phyloP scores from a whole-genome alignment of 2,113 vertebrate genomes.

The Cygnus atratus region DNA sequence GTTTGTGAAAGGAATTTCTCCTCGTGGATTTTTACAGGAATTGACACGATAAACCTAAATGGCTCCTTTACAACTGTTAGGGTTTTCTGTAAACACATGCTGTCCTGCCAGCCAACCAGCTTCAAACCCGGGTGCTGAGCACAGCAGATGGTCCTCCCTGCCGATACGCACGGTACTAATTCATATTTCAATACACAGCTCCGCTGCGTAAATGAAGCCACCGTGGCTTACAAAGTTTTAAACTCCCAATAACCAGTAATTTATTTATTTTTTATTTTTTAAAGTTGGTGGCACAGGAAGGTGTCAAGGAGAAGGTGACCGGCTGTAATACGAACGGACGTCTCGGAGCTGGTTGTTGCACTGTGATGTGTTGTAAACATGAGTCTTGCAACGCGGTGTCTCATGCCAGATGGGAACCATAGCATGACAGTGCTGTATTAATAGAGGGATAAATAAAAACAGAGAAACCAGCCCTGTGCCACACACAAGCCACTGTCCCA shows the following conservation, averaged over 20 bases:
- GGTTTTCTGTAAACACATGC: conserved; percentile 72
- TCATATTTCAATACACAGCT: conserved; percentile 60
- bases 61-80: conserved; percentile 72
- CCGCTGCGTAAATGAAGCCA: conserved; percentile 45
- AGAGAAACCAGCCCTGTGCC: not conserved
- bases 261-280: too few species aligned
- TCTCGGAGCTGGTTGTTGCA: not conserved
- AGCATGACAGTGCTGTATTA: not conserved
- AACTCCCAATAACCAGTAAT: not conserved
- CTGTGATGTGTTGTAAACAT: accelerated
- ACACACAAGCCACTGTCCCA: not conserved
- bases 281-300: not conserved
- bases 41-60: conserved; percentile 72
- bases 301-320: not conserved
- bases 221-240: conserved; percentile 27
- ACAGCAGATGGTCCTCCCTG: conserved; percentile 68
- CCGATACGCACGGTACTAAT: conserved; percentile 59
- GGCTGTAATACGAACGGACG: not conserved
- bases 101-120: conserved; percentile 72
- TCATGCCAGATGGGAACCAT: not conserved
- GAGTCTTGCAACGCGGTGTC: not conserved
- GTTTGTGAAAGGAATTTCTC: conserved; percentile 63
- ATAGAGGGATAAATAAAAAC: not conserved
- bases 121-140: conserved; percentile 65
- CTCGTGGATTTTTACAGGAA: conserved; percentile 40